Evolutionary conservation across 2,888 invertebrate species (phyloP), one percentile per base, ranked within the genome.

Genomic region (Ochropacha duplaris): DNA sequence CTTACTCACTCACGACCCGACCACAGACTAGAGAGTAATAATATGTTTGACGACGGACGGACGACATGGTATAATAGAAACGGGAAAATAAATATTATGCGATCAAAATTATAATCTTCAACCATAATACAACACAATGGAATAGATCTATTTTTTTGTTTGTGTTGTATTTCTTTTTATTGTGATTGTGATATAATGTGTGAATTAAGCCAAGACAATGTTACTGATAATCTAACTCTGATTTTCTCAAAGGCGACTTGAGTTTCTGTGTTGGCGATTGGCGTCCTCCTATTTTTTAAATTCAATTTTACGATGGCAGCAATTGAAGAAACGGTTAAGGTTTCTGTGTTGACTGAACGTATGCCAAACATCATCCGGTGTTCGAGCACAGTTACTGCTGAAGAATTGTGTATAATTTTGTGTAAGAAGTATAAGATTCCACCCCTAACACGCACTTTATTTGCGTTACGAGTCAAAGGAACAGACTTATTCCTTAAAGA

Each of bases 391-490:
- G 79, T 83, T 60, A 91, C 94, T 39, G 95, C 94, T 28, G 97
- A 97, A 83, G 95, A 96, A 74, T 92, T 96, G 44, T 95, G 96
- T 75, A 94, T 95, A 67, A 83, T 94, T 78, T 88, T 96, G 64
- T 97, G 97, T 76, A 95, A 95, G 81, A 90, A 94, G 64, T 90
- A 96, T 65, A 94, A 94, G 12, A 96, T 98, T 78, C 94, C 96
- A 56, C 97, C 97, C 5, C 90, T 96, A 31, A 95, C 96, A 49
- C 93, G 96, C 61, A 95, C 97, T 72, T 89, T 98, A 54, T 98
- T 97, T 90, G 96, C 96, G 16, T 85, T 98, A 51, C 93, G 96
- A 74, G 92, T 95, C 68, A 94, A 93, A 72, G 94, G 94, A 49
- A 94, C 94, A 58, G 93, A 94, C 69, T 90, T 94, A 70, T 98